Percentiles rank a stretch among this genome's conserved stretches.
phyloP scores from a whole-genome alignment of 2,113 vertebrate genomes.

The Thalassarche chlororhynchos region DNA sequence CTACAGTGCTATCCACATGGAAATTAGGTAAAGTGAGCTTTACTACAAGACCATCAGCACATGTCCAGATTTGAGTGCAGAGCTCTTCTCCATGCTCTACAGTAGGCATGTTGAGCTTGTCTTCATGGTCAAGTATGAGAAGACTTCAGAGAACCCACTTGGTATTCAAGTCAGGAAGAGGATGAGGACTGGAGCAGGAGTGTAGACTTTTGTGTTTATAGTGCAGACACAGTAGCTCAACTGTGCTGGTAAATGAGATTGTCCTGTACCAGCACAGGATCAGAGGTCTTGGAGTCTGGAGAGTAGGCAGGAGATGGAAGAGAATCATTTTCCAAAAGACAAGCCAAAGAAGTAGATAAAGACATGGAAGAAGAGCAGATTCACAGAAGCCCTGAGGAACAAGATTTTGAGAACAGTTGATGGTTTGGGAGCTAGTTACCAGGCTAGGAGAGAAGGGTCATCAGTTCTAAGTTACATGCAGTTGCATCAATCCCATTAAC shows the following conservation, averaged over 20 bases:
- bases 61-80: neutral
- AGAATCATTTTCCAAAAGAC: neutral
- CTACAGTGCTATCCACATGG: neutral
- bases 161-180: neutral
- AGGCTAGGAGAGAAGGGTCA: neutral
- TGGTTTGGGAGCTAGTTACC: neutral
- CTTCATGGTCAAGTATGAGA: neutral
- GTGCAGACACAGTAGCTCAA: neutral
- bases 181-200: neutral
- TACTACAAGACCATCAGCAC: neutral
- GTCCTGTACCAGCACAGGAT: neutral
- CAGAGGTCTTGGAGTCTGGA: neutral
- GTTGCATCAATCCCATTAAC: neutral
- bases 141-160: neutral
- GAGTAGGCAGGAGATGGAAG: neutral
- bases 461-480: neutral
- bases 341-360: neutral
- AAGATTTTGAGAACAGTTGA: neutral
- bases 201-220: neutral
- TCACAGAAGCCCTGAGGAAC: neutral
- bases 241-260: neutral
- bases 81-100: neutral
- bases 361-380: neutral
- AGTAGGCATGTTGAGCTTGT: neutral
- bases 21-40: neutral